phyloP scores from a whole-genome alignment of 2,113 vertebrate genomes.

The Tychaedon coryphoeus region DNA sequence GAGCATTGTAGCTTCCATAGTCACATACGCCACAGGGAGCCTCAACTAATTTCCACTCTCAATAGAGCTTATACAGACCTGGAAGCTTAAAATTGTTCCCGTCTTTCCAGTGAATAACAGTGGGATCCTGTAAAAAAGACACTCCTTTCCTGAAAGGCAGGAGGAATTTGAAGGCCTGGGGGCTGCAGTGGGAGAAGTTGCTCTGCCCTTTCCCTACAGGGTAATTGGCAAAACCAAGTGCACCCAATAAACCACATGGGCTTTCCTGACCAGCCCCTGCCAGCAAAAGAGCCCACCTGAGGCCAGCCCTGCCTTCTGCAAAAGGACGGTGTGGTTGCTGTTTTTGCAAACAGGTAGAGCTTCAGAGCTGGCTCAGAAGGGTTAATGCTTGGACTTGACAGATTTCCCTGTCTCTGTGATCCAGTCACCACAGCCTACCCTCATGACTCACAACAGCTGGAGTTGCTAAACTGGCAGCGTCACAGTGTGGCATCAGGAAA shows the following conservation, averaged over 20 bases:
- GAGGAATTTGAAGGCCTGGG: not conserved
- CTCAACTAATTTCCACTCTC: slow-evolving; percentile 70
- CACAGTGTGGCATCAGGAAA: slow-evolving; percentile 5
- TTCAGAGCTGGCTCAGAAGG: not conserved
- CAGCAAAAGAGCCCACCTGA: not conserved
- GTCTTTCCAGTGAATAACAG: slow-evolving; percentile 51
- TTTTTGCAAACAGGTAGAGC: not conserved
- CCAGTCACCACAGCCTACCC: slow-evolving; percentile 1
- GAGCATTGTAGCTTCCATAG: slow-evolving; percentile 68
- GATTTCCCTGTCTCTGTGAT: not conserved
- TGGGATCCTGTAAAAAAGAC: slow-evolving; percentile 42
- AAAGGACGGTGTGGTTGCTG: rapidly evolving
- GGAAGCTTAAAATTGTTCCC: slow-evolving; percentile 66
- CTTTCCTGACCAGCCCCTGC: not conserved
- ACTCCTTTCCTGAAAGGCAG: slow-evolving; percentile 24
- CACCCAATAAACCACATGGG: not conserved
- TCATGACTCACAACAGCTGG: slow-evolving; percentile 25
- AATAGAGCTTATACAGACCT: slow-evolving; percentile 68
- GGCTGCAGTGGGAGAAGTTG: not conserved
- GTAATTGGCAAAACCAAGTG: not conserved
- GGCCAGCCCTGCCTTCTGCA: not conserved
- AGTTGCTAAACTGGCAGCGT: not conserved
- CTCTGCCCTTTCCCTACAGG: not conserved
- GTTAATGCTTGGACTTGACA: not conserved
- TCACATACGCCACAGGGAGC: slow-evolving; percentile 61